Base-by-base conservation (phyloP, 1,140 invertebrate species). In the Acromyrmex heyeri region DNA sequence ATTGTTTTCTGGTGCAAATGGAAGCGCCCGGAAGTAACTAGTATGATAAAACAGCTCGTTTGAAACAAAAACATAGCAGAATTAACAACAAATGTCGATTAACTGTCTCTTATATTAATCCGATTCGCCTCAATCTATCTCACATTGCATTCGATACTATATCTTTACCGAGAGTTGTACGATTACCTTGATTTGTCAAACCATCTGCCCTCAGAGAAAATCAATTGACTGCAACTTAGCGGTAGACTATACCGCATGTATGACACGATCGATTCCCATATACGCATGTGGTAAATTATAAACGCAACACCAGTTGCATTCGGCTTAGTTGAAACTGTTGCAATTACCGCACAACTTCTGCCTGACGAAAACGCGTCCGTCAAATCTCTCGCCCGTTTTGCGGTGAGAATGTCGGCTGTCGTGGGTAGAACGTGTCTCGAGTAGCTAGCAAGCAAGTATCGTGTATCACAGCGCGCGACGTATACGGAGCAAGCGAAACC, bases 401-500 rank as follows among this genome's bases (percentile, higher is more conserved):
- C 50, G 61, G 61, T 21, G 82, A 78, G 75, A 85, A 85, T 85
- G 61, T 83, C 69, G 55, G 72, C 86, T 88, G 88, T 82, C 70
- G 90, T 86, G 86, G 18, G 53, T 67, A 67, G 59, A 90, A 86
- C 88, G 77, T 86, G 88, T 90, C 89, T 82, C 61, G 89, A 90
- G 88, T 90, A 89, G 79, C 27, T 73, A 61, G 86, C 89, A 88
- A 85, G 53, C 88, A 82, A 90, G 88, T 91, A 91, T 91, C 88
- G 89, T 90, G 89, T 91, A 91, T 91, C 89, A 88, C 88, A 77
- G 72, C 38, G 69, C 5, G 61, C 78, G 72, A 86, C 88, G 59
- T 75, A 61, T 44, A 65, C 44, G 82, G 27, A 57, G 50, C 73
- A 59, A 78, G 50, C 64, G 86, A 88, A 85, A 86, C 81, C 76